These are phyloP conservation scores for Exephanes ischioxanthus DNA, from an alignment of 2,888 invertebrate species.

Conservation along the genomic window DNA sequence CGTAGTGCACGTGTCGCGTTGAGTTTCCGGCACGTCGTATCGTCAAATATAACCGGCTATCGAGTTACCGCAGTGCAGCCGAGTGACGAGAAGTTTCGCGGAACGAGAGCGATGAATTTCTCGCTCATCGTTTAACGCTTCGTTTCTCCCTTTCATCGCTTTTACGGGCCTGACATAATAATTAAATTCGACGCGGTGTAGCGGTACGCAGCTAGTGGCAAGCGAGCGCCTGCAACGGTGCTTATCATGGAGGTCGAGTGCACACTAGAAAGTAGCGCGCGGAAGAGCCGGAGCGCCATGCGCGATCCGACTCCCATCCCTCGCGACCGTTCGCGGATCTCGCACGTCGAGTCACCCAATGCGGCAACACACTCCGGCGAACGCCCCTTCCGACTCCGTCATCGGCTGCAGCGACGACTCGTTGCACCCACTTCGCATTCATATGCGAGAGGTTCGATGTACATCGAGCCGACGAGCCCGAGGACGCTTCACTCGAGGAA, in stretches of 20 bases:
- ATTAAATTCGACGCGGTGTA: constrained; percentile 75
- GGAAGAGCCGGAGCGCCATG: constrained; percentile 58
- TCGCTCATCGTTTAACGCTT: constrained; percentile 15
- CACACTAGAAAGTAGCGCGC: constrained; percentile 72
- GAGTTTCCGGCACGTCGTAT: too few relatives aligned
- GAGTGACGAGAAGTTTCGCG: not conserved
- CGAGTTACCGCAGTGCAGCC: not conserved
- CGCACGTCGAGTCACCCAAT: constrained; percentile 37
- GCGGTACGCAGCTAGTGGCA: constrained; percentile 42
- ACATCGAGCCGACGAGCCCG: constrained; percentile 36
- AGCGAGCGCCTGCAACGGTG: constrained; percentile 65
- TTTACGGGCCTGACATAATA: constrained; percentile 65
- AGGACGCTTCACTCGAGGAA: constrained; percentile 41
- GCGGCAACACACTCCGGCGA: constrained; percentile 51
- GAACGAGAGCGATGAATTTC: constrained; percentile 17
- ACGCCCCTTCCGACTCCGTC: constrained; percentile 48
- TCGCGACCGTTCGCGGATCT: constrained; percentile 50
- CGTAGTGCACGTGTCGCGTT: too few relatives aligned
- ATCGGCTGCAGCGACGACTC: constrained; percentile 28
- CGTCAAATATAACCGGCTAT: not conserved
- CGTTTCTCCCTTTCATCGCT: constrained; percentile 42
- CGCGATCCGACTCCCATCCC: constrained; percentile 63
- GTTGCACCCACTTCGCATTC: constrained; percentile 56
- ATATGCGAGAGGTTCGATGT: constrained; percentile 58
- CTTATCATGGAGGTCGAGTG: constrained; percentile 75